A percentile compares a stretch with the other conserved stretches of the same genome.
phyloP scores from a whole-genome alignment of 1,140 invertebrate genomes.

The Solenopsis fugax region DNA sequence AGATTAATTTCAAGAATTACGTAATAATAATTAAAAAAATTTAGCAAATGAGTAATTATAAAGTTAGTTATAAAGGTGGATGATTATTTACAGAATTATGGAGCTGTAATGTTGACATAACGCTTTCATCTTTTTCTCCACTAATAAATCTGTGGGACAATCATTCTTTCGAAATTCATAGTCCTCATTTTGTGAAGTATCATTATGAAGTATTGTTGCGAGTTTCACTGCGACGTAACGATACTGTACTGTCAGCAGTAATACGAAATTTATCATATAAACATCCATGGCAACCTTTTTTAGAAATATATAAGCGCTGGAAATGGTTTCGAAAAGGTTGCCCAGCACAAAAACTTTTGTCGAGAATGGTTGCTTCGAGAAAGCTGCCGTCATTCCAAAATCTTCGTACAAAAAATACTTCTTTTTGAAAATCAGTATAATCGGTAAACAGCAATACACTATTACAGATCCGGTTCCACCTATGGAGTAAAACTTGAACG shows the following conservation, averaged over 20 bases:
- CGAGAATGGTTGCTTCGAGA: slow-evolving; percentile 14
- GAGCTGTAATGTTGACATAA: slow-evolving; percentile 36
- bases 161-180: neutral
- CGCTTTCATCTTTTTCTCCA: neutral
- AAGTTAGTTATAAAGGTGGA: neutral
- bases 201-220: neutral
- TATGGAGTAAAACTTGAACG: slow-evolving; percentile 9
- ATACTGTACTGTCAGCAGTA: slow-evolving; percentile 27
- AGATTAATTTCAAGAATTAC: neutral
- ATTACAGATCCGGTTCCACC: slow-evolving; percentile 11
- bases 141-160: neutral
- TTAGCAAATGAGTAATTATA: neutral
- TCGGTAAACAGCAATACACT: neutral
- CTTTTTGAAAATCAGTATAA: neutral
- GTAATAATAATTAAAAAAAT: neutral
- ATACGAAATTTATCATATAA: slow-evolving; percentile 30
- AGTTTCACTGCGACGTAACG: slow-evolving; percentile 13
- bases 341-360: slow-evolving; percentile 14
- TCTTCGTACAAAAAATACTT: slow-evolving; percentile 15
- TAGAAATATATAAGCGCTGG: neutral
- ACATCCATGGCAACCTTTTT: slow-evolving; percentile 19
- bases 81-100: slow-evolving; percentile 25
- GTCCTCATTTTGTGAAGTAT: neutral
- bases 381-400: neutral
- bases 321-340: neutral